Evolutionary conservation across 2,113 vertebrate species (phyloP), one percentile per base, ranked within the genome.

Genomic region (Equus quagga): DNA sequence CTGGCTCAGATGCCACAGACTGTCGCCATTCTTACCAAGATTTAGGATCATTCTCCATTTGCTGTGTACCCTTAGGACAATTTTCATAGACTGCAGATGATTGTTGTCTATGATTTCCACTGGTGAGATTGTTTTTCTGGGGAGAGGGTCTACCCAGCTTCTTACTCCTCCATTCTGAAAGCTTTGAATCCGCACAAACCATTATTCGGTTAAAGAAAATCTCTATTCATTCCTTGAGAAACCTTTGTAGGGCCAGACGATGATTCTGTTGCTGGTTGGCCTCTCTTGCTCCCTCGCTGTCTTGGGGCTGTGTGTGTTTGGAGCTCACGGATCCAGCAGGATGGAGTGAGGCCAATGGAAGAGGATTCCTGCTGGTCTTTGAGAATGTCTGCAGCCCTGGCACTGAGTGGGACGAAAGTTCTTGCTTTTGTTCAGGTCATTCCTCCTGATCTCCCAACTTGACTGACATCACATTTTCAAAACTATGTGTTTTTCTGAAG

Each of bases 11-110:
- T 21, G 46, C 41, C 62, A 26, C 6, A 64, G 49, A 73, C 8
- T 79, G 41, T 36, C 15, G 8, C 86, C 91, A 19, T 64, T 72
- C 62, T 89, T 33, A 54, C 28, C 31, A 91, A 58, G 56, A 91
- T 41, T 62, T 83, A 44, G 33, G 89, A 62, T n/a, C 70, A 95
- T 76, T 96, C 72, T 96, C 44, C 24, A 56, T 51, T 89, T 82
- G 64, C 26, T 90, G 2, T 85, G 36, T 73, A 31, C 51, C 56
- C 33, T 80, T 75, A 41, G 81, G 46, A 75, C 28, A 70, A 69
- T 65, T 87, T 87, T 88, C 58, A 69, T 65, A 92, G 41, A 65
- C 28, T 75, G 58, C 65, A 83, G 75, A 51, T 65, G 21, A 80
- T 41, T 69, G 13, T 41, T 78, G 73, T 87, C 67, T 41, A n/a